Evolutionary conservation across 2,888 invertebrate species (phyloP).

Genomic region (Molanna angustata): DNA sequence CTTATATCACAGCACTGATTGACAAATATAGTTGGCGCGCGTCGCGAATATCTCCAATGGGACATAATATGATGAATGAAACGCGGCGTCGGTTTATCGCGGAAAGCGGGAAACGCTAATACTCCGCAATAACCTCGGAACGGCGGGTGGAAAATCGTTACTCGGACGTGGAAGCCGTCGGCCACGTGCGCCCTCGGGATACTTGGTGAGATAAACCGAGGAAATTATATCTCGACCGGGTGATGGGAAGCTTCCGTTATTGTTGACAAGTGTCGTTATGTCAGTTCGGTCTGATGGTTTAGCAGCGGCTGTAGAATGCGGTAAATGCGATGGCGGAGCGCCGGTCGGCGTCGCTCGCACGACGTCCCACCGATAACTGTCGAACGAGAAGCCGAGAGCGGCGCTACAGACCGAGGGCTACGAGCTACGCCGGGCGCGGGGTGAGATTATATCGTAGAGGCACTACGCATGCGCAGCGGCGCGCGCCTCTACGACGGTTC

Average conservation of each 20-base stretch:
- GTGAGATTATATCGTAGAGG: constrained; percentile 34
- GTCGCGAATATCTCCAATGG: background rate
- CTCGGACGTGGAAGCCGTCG: no score
- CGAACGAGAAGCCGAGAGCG: constrained; percentile 28
- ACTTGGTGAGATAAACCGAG: no score
- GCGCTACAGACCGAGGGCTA: constrained; percentile 33
- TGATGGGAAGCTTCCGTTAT: no score
- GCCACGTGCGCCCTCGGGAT: no score
- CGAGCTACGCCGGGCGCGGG: constrained; percentile 35
- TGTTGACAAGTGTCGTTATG: no score
- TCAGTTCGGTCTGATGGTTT: background rate
- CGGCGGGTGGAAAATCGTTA: constrained; percentile 28
- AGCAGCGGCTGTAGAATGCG: background rate
- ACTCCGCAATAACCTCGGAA: no score
- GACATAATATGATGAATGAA: constrained; percentile 23
- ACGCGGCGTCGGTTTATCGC: constrained; percentile 19
- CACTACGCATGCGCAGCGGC: constrained; percentile 36
- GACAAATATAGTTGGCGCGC: background rate
- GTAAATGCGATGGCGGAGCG: constrained; percentile 7
- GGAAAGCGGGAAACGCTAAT: no score
- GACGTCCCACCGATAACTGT: constrained; percentile 25
- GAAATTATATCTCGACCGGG: no score
- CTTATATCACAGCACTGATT: constrained; percentile 25
- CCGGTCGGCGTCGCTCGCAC: constrained; percentile 25
- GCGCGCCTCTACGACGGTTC: no score